A percentile compares a stretch with the other conserved stretches of the same genome.
These are phyloP conservation scores for Sycophila sp. DNA, from an alignment of 1,140 invertebrate species.

Conservation along the genomic window DNA sequence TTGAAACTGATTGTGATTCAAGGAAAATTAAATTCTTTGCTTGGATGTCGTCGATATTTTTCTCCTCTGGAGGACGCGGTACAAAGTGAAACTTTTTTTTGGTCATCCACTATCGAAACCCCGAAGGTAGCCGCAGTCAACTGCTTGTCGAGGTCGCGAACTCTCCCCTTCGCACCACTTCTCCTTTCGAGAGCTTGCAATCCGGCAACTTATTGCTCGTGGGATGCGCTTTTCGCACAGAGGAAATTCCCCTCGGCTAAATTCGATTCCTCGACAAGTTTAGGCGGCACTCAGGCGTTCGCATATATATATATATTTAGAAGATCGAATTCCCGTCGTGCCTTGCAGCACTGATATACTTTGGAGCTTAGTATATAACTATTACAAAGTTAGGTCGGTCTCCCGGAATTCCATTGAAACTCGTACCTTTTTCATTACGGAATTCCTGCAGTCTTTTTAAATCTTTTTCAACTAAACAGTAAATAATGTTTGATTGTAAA, in stretches of 20 bases:
- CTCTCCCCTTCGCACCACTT: not conserved
- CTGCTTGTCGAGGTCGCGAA: slow-evolving; percentile 17
- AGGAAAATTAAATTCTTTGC: not conserved
- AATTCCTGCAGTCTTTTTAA: too few relatives aligned
- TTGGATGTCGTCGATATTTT: not conserved
- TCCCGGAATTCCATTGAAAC: too few relatives aligned
- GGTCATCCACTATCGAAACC: too few relatives aligned
- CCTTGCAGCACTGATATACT: too few relatives aligned
- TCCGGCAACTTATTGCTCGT: too few relatives aligned
- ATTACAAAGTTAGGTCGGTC: not conserved
- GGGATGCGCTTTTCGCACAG: not conserved
- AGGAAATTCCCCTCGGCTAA: slow-evolving; percentile 8
- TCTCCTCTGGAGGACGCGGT: not conserved
- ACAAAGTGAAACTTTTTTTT: too few relatives aligned
- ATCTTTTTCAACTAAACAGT: too few relatives aligned
- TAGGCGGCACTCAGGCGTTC: not conserved
- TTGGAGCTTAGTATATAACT: not conserved
- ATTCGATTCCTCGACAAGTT: slow-evolving; percentile 9
- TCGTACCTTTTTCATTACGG: too few relatives aligned
- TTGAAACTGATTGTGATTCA: too few relatives aligned
- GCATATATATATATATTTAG: not conserved
- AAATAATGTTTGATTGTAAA: too few relatives aligned
- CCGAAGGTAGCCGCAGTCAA: not conserved
- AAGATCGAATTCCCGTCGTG: slow-evolving; percentile 1
- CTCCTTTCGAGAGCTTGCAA: too few relatives aligned